A percentile compares a stretch with the other conserved stretches of the same genome.
phyloP scores from a whole-genome alignment of 2,113 vertebrate species.

The Tylochromis polylepis region DNA sequence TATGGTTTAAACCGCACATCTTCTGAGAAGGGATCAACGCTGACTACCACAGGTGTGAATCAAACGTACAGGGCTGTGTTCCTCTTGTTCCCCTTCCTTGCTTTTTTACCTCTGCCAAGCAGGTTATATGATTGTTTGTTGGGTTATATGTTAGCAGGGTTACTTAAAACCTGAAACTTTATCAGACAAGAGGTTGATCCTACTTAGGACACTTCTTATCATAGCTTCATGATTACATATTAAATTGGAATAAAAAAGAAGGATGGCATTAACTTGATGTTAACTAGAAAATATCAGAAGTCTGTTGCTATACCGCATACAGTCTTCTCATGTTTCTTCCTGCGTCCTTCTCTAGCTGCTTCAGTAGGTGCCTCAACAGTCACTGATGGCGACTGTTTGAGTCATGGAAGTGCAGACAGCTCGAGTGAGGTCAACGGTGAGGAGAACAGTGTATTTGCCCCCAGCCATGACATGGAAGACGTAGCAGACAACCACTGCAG shows the following conservation, averaged over 20 bases:
- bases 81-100: neutral
- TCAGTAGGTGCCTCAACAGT: constrained; percentile 46
- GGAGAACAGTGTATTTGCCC: constrained; percentile 80
- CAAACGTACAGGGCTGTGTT: neutral
- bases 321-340: rapidly evolving
- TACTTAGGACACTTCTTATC: neutral
- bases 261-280: neutral
- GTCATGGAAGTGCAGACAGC: constrained; percentile 86
- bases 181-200: rapidly evolving
- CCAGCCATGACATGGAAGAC: constrained; percentile 76
- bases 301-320: neutral
- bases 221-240: neutral
- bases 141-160: neutral
- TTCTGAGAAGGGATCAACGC: constrained; percentile 44
- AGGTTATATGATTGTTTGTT: neutral
- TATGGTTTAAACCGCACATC: constrained; percentile 71
- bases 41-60: constrained; percentile 76
- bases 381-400: constrained; percentile 82
- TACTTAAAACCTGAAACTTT: neutral
- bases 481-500: constrained; percentile 78
- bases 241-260: neutral
- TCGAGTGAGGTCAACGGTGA: constrained; percentile 82
- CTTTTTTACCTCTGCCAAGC: neutral
- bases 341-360: neutral
- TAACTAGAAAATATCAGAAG: neutral